These are phyloP conservation scores for Drosophila longiperda DNA, from an alignment of 2,888 invertebrate species.

Conservation along the genomic window DNA sequence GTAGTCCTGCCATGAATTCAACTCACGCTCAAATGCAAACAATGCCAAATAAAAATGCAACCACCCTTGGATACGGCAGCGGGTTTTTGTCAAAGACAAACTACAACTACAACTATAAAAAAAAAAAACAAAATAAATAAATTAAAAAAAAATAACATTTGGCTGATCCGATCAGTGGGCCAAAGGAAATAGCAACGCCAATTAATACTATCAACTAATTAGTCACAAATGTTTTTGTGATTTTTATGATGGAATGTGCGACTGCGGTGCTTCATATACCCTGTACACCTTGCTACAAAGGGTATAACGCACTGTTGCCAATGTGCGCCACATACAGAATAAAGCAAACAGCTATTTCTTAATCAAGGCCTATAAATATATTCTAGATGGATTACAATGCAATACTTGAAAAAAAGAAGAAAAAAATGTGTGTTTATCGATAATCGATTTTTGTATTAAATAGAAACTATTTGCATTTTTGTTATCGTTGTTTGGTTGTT, in stretches of 20 bases:
- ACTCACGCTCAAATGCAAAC: slow-evolving; percentile 31
- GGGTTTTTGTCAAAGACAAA: slow-evolving; percentile 1
- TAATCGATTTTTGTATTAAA: background rate
- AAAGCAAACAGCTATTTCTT: background rate
- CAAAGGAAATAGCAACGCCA: slow-evolving; percentile 4
- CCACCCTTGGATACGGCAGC: slow-evolving; percentile 62
- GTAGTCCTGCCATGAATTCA: slow-evolving; percentile 43
- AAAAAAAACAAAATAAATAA: background rate
- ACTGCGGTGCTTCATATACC: background rate
- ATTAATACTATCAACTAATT: slow-evolving; percentile 19
- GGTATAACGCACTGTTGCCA: background rate
- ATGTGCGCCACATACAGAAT: background rate
- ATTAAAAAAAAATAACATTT: background rate
- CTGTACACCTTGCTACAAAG: background rate
- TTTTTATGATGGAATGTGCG: slow-evolving; percentile 4
- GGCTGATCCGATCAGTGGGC: slow-evolving; percentile 26
- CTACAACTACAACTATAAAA: background rate
- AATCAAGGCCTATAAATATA: background rate
- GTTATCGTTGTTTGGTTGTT: background rate
- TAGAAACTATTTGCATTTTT: background rate
- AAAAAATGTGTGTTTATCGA: background rate
- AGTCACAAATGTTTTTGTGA: slow-evolving; percentile 1
- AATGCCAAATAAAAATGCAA: slow-evolving; percentile 45
- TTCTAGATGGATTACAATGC: background rate
- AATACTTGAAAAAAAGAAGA: too few species aligned